These are phyloP conservation scores for Drosophila pseudoananassae DNA, from an alignment of 1,140 invertebrate species.

Conservation along the genomic window DNA sequence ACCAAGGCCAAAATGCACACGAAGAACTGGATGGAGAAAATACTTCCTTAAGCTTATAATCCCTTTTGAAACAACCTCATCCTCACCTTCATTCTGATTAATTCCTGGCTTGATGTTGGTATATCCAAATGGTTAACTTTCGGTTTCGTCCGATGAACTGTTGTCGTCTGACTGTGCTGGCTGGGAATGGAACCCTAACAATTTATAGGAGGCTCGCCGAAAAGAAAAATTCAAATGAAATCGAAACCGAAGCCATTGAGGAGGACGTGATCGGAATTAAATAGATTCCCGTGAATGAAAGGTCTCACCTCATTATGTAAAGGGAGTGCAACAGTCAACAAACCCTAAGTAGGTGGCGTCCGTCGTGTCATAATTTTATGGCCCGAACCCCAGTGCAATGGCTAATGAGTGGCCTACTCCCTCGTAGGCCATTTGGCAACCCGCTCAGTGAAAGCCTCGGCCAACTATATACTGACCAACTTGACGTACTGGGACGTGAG, in stretches of 20 bases:
- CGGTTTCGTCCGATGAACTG: constrained; percentile 50
- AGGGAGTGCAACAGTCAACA: constrained; percentile 60
- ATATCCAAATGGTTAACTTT: constrained; percentile 58
- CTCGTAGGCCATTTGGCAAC: constrained; percentile 32
- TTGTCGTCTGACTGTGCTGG: constrained; percentile 65
- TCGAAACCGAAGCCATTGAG: constrained; percentile 27
- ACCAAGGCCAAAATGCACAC: constrained; percentile 73
- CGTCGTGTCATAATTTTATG: constrained; percentile 76
- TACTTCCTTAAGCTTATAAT: not conserved
- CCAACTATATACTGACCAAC: constrained; percentile 21
- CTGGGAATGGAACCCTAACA: constrained; percentile 26
- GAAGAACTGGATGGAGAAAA: constrained; percentile 45
- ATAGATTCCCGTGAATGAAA: constrained; percentile 31
- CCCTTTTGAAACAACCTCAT: not conserved
- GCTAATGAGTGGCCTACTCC: constrained; percentile 34
- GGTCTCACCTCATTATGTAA: constrained; percentile 67
- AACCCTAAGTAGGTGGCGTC: constrained; percentile 58
- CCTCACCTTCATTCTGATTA: constrained; percentile 75
- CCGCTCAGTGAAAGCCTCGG: constrained; percentile 23
- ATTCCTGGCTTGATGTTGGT: constrained; percentile 71
- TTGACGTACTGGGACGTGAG: constrained; percentile 22
- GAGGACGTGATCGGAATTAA: constrained; percentile 53
- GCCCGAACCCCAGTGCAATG: constrained; percentile 47
- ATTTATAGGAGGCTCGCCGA: constrained; percentile 66
- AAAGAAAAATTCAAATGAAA: constrained; percentile 68